A percentile compares a stretch with the other conserved stretches of the same genome.
Evolutionary conservation across 2,797 vertebrate genomes (phyloP).

Genomic region (Eulemur coronatus): DNA sequence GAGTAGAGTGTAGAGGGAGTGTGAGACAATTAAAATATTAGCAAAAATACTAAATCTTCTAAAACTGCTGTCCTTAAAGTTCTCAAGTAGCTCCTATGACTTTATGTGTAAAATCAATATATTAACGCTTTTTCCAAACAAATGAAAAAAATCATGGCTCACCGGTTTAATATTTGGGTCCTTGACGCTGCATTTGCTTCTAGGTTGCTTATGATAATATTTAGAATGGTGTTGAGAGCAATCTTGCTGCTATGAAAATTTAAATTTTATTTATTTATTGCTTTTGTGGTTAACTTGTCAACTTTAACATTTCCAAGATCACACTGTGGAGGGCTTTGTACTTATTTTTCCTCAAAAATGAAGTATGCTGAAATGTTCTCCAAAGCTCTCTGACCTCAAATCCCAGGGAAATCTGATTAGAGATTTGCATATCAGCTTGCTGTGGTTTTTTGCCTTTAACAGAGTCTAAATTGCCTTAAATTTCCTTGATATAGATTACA

Average conservation of each 20-base stretch:
- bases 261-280: conserved; percentile 62
- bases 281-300: conserved; percentile 59
- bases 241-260: conserved; percentile 27
- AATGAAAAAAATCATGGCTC: neutral
- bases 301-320: neutral
- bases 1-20: neutral
- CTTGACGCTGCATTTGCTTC: neutral
- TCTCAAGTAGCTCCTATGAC: neutral
- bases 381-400: conserved; percentile 33
- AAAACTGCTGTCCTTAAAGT: neutral
- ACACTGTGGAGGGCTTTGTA: neutral
- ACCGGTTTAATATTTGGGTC: neutral
- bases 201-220: conserved; percentile 41
- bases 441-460: conserved; percentile 27
- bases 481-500: neutral
- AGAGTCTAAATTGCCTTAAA: neutral
- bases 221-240: conserved; percentile 39
- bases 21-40: neutral
- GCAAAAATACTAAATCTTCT: neutral
- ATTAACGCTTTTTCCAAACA: neutral
- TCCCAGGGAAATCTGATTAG: neutral
- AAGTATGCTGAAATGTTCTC: neutral
- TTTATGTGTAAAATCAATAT: neutral
- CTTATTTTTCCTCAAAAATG: conserved; percentile 36
- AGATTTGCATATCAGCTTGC: neutral